Evolutionary conservation across 2,888 invertebrate species (phyloP), one percentile per base, ranked within the genome.

Genomic region (Amorpha juglandis): DNA sequence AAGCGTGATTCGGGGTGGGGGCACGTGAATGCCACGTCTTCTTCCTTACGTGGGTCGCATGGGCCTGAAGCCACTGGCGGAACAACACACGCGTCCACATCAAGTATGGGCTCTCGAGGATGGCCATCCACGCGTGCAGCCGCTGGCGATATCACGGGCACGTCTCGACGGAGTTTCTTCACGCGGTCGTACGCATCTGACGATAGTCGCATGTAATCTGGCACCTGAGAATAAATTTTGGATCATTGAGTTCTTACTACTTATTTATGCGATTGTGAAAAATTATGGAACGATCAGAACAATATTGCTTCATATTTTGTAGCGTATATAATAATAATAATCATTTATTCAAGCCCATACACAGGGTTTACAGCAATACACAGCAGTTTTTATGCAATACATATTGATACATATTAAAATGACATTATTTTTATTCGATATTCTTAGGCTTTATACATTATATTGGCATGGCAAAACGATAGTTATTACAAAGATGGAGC

Each of bases 1-100:
- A 78, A 53, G 6, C 72, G 73, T 0, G 90, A 82, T 35, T 88
- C 78, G 0, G 85, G 83, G 55, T 81, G 90, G 0, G 87, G 87
- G 67, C 92, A 92, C 0, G 87, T 79, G 74, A 93, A 93, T 6
- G 87, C 78, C 0, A 93, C 92, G 67, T 92, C 91, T 72, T 93
- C 92, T n/a, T 81, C 77, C 63, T 82, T 80, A 38, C 19, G 74
- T 0, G 74, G 76, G 1, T 81, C 81, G 69, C 91, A 91, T 0
- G 87, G 87, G 0, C 80, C 83, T 0, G 70, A 68, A 3, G 65
- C 68, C 50, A 84, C 79, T 0, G 81, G 75, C 0, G 84, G 82
- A 0, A 80, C 69, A 8, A 81, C 27, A 66, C 92, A 92, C 1
- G 72, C 67, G 3, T 76, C 81, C 16, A 88, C 79, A 0, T 80